phyloP scores from a whole-genome alignment of 2,888 invertebrate genomes.

The Fragum sueziense region DNA sequence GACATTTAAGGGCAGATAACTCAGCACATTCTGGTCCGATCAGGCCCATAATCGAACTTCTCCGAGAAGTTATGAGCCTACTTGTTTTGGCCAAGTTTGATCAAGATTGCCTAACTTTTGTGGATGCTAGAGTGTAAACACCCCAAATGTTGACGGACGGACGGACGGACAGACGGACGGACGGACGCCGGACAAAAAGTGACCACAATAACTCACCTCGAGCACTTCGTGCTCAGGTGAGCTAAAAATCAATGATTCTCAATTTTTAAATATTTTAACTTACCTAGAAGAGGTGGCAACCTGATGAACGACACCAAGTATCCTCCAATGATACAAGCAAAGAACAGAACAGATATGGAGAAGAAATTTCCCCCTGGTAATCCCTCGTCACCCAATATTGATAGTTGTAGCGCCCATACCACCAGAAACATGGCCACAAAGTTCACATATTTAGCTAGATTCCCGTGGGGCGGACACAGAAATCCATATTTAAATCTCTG shows the following conservation, averaged over 20 bases:
- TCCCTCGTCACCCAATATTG: slow-evolving; percentile 70
- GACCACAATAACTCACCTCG: too few relatives aligned
- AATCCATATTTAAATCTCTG: slow-evolving; percentile 69
- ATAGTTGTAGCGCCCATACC: slow-evolving; percentile 69
- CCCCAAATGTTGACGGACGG: too few relatives aligned
- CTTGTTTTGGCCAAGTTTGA: too few relatives aligned
- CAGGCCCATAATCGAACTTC: too few relatives aligned
- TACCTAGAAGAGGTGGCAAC: slow-evolving; percentile 78
- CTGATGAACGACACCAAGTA: slow-evolving; percentile 70
- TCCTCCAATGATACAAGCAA: slow-evolving; percentile 75
- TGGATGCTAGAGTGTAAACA: too few relatives aligned
- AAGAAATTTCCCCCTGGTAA: slow-evolving; percentile 79
- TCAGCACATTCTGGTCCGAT: too few relatives aligned
- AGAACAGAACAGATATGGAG: slow-evolving; percentile 74
- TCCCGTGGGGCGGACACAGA: slow-evolving; percentile 79
- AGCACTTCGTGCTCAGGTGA: too few relatives aligned
- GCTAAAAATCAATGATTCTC: neutral
- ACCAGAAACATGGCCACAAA: slow-evolving; percentile 64
- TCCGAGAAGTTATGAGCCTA: too few relatives aligned
- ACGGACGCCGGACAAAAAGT: too few relatives aligned
- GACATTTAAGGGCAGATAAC: too few relatives aligned
- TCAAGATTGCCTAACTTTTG: too few relatives aligned
- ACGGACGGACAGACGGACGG: too few relatives aligned
- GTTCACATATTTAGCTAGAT: slow-evolving; percentile 82
- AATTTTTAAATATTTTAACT: slow-evolving; percentile 53